Evolutionary conservation across 1,140 invertebrate species (phyloP).

Genomic region (Papilio helenus): DNA sequence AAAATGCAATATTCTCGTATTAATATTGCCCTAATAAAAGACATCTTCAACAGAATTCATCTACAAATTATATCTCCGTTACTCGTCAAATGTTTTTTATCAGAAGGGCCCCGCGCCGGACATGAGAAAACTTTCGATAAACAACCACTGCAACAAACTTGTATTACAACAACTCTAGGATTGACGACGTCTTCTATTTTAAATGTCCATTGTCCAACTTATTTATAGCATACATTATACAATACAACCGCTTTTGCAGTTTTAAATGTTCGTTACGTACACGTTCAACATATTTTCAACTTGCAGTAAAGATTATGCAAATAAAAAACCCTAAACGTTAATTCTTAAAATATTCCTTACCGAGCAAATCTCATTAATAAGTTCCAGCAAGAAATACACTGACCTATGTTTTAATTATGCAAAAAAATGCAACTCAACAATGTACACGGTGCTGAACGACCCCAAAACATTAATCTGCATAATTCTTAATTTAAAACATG

Average conservation of each 20-base stretch:
- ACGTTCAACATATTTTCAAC: background rate
- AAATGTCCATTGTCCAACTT: background rate
- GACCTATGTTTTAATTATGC: slow-evolving; percentile 57
- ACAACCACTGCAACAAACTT: background rate
- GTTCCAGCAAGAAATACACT: slow-evolving; percentile 43
- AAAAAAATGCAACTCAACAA: slow-evolving; percentile 61
- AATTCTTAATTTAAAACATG: slow-evolving; percentile 69
- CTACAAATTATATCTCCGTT: too few species aligned
- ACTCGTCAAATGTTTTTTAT: slow-evolving; percentile 71
- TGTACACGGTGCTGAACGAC: slow-evolving; percentile 46
- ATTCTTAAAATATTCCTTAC: slow-evolving; percentile 12
- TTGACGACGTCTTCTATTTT: slow-evolving; percentile 14
- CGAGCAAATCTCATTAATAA: slow-evolving; percentile 20
- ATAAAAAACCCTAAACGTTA: background rate
- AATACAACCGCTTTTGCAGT: background rate
- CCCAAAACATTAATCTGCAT: slow-evolving; percentile 62
- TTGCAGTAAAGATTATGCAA: background rate
- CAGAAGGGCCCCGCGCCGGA: slow-evolving; percentile 55
- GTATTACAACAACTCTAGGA: slow-evolving; percentile 15
- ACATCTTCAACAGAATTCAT: too few species aligned
- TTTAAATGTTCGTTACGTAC: slow-evolving; percentile 13
- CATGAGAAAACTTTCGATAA: slow-evolving; percentile 68
- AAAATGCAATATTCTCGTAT: too few species aligned
- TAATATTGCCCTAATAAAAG: too few species aligned
- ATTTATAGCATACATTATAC: background rate